Evolutionary conservation across 2,888 invertebrate genomes (phyloP).

Genomic region (Cheilosia vernalis): DNA sequence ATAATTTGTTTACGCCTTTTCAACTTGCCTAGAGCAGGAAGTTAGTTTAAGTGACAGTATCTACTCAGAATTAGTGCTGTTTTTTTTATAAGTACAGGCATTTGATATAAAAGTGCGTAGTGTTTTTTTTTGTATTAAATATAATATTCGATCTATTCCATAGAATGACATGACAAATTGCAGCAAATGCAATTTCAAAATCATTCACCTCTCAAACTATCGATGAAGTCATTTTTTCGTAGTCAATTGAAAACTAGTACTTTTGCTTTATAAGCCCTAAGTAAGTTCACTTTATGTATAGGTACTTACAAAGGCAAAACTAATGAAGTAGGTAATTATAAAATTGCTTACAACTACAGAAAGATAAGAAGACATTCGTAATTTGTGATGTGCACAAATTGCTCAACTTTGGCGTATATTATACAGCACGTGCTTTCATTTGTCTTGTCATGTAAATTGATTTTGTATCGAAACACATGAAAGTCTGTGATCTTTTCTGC

Average conservation of each 20-base stretch:
- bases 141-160: too few species aligned
- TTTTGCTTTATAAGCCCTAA: not conserved
- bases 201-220: slow-evolving; percentile 32
- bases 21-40: too few species aligned
- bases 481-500: not conserved
- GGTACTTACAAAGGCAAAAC: not conserved
- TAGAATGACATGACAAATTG: too few species aligned
- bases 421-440: not conserved
- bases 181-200: slow-evolving; percentile 6
- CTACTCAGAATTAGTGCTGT: too few species aligned
- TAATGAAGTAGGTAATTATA: slow-evolving; percentile 3
- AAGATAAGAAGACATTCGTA: not conserved
- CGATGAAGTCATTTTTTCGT: slow-evolving; percentile 12
- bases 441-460: not conserved
- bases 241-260: not conserved
- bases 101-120: too few species aligned
- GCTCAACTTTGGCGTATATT: not conserved
- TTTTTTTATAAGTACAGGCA: too few species aligned
- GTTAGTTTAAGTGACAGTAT: too few species aligned
- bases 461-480: not conserved
- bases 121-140: too few species aligned
- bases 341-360: not conserved
- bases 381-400: not conserved
- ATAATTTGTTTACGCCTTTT: too few species aligned
- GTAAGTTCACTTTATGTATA: too few species aligned